A percentile compares a stretch with the other conserved stretches of the same genome.
Evolutionary conservation across 30 jellyfish, hydroid and myxozoan species (phyloP).

Genomic region (Morbakka virulenta): DNA sequence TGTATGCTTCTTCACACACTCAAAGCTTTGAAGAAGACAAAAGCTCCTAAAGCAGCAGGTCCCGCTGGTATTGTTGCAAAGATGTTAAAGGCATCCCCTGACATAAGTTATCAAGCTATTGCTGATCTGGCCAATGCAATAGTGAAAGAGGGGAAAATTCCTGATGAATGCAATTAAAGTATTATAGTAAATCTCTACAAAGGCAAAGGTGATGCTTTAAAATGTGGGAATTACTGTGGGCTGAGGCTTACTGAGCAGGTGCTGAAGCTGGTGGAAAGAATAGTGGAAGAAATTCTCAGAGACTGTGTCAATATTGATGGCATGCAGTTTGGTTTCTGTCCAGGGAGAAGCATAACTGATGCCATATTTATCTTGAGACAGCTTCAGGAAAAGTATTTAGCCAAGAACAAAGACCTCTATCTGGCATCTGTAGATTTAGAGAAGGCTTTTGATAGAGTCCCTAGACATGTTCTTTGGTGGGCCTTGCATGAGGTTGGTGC

Average conservation of each 20-base stretch:
- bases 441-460: not conserved
- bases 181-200: not conserved
- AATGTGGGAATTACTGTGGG: not conserved
- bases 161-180: not conserved
- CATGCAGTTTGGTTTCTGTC: not conserved
- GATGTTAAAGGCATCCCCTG: not conserved
- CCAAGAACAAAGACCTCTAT: not conserved
- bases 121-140: not conserved
- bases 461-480: not conserved
- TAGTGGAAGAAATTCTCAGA: not conserved
- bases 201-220: not conserved
- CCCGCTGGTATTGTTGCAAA: not conserved
- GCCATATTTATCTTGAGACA: not conserved
- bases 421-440: not conserved
- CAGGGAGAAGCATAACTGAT: not conserved
- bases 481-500: not conserved
- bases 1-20: too few species aligned
- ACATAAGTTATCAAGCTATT: not conserved
- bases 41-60: not conserved
- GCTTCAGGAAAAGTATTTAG: not conserved
- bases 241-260: not conserved
- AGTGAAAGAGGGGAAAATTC: too few species aligned
- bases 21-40: not conserved
- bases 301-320: not conserved
- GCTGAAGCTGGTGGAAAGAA: not conserved